Base-by-base conservation (phyloP, 2,797 vertebrate genomes). In the Pangasius macronema region DNA sequence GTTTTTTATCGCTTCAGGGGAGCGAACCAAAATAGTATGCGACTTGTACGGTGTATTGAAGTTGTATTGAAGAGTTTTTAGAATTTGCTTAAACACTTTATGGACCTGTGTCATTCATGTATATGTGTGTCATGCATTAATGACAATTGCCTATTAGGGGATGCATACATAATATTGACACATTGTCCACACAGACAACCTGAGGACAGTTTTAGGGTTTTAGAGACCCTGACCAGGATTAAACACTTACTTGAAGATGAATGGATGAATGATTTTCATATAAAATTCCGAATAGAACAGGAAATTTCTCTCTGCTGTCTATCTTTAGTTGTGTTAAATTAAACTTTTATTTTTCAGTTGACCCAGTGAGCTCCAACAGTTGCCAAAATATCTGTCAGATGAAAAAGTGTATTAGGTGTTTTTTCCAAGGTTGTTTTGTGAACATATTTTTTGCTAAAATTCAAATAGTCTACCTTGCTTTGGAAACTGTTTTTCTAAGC, bases 391-490 rank as follows among this genome's bases (percentile, higher is more conserved):
- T 36, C n/a, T 33, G n/a, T 57, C 53, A 55, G 30, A 11, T 55
- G n/a, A 55, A 79, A 80, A 82, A 82, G 9, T 81, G 36, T 81
- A 59, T 59, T 81, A 33, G 24, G 2, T 61, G 33, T 27, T 81
- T 27, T 80, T 59, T 42, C 33, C 55, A 42, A 81, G 55, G 55
- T 61, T 61, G 33, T 81, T 81, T 42, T 9, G 14, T 42, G 33
- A 61, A 61, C 22, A 61, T 61, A 42, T 59, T 36, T 14, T 10
- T 53, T 7, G 33, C 79, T 42, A 16, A 81, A 63, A 18, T n/a
- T 27, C 6, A 63, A 82, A 82, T 4, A 42, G 36, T 42, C 5
- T 77, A 16, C n/a, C 10, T n/a, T 42, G 22, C 11, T 63, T 81
- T 46, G 49, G 33, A 81, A 81, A 63, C 10, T 1, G 0, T 80